Percentiles rank a stretch among this genome's conserved stretches.
These are phyloP conservation scores for Helicoverpa assulta DNA, from an alignment of 2,888 invertebrate genomes.

Conservation along the genomic window DNA sequence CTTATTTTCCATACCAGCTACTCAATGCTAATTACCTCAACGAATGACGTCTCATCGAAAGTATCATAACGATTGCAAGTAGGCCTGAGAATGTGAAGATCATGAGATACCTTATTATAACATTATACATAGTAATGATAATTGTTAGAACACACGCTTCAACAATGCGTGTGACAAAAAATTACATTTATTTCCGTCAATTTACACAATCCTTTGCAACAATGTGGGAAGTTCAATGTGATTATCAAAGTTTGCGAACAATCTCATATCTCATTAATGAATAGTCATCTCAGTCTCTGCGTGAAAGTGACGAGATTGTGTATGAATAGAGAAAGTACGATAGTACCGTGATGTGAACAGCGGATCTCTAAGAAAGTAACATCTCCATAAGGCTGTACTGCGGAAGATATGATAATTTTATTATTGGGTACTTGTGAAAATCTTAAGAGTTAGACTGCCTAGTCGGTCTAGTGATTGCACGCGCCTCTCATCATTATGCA, in stretches of 20 bases:
- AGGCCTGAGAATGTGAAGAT: slow-evolving; percentile 44
- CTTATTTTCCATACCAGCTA: too few species aligned
- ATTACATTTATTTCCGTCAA: slow-evolving; percentile 64
- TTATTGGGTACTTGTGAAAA: slow-evolving; percentile 36
- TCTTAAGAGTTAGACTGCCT: not conserved
- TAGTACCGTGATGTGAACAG: slow-evolving; percentile 66
- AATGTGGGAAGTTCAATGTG: slow-evolving; percentile 72
- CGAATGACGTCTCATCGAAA: slow-evolving; percentile 20
- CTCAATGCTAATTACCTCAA: not conserved
- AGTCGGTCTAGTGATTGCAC: too few species aligned
- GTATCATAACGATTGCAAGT: slow-evolving; percentile 19
- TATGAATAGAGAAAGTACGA: slow-evolving; percentile 87
- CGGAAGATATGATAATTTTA: slow-evolving; percentile 62
- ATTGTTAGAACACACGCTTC: slow-evolving; percentile 57
- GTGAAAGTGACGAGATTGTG: slow-evolving; percentile 83
- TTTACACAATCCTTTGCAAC: slow-evolving; percentile 74
- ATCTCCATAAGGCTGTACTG: slow-evolving; percentile 66
- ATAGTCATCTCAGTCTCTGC: slow-evolving; percentile 70
- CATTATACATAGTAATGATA: slow-evolving; percentile 52
- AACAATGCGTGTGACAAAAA: slow-evolving; percentile 60
- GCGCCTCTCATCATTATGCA: too few species aligned
- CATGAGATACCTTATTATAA: slow-evolving; percentile 53
- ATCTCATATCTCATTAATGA: slow-evolving; percentile 80
- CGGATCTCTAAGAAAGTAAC: slow-evolving; percentile 79
- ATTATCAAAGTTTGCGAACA: slow-evolving; percentile 78